Evolutionary conservation across 2,797 vertebrate genomes (phyloP).

Genomic region (Jordanella pulchra): DNA sequence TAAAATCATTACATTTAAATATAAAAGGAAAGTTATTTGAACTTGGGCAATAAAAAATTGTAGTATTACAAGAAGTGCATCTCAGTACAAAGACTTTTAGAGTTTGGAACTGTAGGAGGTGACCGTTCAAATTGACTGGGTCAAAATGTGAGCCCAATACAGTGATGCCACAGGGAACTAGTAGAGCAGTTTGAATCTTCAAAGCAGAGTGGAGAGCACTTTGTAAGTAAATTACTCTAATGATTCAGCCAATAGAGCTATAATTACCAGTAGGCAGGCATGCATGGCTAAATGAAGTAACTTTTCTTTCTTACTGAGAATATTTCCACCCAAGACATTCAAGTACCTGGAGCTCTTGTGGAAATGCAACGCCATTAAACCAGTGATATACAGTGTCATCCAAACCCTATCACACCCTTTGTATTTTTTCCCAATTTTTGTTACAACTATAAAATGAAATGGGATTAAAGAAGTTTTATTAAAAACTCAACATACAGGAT

Average conservation of each 20-base stretch:
- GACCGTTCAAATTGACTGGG: constrained; percentile 62
- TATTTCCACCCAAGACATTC: constrained; percentile 16
- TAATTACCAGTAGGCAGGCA: constrained; percentile 63
- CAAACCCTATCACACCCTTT: background rate
- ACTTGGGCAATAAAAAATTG: too few species aligned
- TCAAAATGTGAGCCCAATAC: constrained; percentile 45
- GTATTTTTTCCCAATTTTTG: background rate
- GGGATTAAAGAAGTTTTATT: background rate
- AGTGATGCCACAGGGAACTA: constrained; percentile 47
- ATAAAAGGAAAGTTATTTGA: background rate
- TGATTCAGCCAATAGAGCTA: constrained; percentile 61
- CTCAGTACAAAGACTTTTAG: constrained; percentile 42
- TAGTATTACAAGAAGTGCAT: constrained; percentile 34
- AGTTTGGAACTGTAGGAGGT: constrained; percentile 32
- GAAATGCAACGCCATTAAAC: constrained; percentile 10
- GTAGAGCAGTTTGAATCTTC: constrained; percentile 48
- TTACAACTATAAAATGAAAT: background rate
- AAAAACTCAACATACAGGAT: too few species aligned
- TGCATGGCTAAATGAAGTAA: constrained; percentile 33
- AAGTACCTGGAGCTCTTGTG: constrained; percentile 8
- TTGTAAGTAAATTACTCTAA: constrained; percentile 70
- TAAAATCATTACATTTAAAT: background rate
- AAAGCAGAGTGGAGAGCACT: constrained; percentile 57
- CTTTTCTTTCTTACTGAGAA: constrained; percentile 38
- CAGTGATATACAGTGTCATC: constrained; percentile 7